Base-by-base conservation (phyloP, 2,113 vertebrate species). In the Neopipo cinnamomea region DNA sequence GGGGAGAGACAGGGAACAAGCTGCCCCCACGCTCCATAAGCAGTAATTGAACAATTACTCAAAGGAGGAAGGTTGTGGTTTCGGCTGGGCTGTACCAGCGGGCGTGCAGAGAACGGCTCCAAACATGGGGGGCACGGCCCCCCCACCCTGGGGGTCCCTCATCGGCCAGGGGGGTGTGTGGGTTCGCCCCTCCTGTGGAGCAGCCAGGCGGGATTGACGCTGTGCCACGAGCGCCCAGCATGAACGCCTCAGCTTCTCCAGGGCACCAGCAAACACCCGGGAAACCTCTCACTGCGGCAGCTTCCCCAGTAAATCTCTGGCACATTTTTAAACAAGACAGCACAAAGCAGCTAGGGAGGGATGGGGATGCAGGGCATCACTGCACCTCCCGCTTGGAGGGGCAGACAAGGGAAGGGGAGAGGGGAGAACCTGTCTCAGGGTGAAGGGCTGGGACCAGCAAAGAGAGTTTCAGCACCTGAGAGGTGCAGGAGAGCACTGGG, bases 141-240 rank as follows among this genome's bases (percentile, higher is more conserved):
- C 46, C 46, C 47, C 41, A 44, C 42, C 42, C 21, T 1, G 0
- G 24, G 49, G 25, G 24, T 33, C 28, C 74, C n/a, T 30, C n/a
- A 0, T 0, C 0, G 41, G 33, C 23, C 3, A 39, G 4, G 55
- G 68, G 16, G 8, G 2, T 6, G 47, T 3, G 1, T 0, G 42
- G 56, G 5, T 15, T 31, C 8, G 2, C 1, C 21, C 12, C 21
- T 44, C 31, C 80, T 0, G 24, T 4, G 4, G 33, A 27, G 33
- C 16, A 63, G 58, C 27, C 3, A 3, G 68, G 50, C 30, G 16
- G 72, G 50, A 35, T 0, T 0, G 50, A 5, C 18, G 80, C 55
- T 2, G 6, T 24, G 14, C 62, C n/a, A 53, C 13, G 1, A 19
- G n/a, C 31, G 39, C 42, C 42, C 42, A 44, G 42, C 16, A 18